Evolutionary conservation across 2,113 vertebrate species (phyloP).

Genomic region (Chunga burmeisteri): DNA sequence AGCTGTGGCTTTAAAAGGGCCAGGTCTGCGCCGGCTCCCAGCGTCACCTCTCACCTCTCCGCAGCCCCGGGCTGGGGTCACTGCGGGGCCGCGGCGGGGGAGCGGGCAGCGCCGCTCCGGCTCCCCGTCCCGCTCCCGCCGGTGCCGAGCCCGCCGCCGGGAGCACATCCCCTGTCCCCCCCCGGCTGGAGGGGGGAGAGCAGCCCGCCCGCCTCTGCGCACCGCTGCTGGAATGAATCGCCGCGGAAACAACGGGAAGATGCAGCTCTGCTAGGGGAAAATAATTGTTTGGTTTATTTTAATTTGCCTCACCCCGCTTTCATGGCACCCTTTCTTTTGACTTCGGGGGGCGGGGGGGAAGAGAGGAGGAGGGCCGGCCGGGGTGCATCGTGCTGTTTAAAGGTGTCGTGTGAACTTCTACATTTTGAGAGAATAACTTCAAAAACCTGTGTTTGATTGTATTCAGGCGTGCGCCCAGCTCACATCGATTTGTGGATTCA

Average conservation of each 20-base stretch:
- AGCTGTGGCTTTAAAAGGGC: conserved; percentile 62
- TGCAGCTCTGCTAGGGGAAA: neutral
- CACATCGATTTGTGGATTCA: neutral
- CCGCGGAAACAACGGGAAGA: neutral
- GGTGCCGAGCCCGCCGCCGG: neutral
- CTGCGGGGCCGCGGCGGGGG: conserved; percentile 46
- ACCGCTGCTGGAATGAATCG: neutral
- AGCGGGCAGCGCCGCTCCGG: neutral
- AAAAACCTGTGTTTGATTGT: neutral
- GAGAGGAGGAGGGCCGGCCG: neutral
- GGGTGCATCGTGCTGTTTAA: neutral
- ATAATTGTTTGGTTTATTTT: neutral
- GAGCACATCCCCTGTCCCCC: neutral
- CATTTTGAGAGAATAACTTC: neutral
- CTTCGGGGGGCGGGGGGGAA: neutral
- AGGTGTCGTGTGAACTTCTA: conserved; percentile 15
- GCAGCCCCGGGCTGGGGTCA: conserved; percentile 55
- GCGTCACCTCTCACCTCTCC: conserved; percentile 61
- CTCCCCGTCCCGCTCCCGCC: neutral
- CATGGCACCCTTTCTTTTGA: neutral
- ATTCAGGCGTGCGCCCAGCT: neutral
- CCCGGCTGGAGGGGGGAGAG: neutral
- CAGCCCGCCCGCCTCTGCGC: neutral
- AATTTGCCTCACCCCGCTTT: neutral
- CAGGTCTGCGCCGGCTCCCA: conserved; percentile 36